Conservation (phyloP, 2,888 invertebrate species). For the Eupithecia abbreviata region DNA sequence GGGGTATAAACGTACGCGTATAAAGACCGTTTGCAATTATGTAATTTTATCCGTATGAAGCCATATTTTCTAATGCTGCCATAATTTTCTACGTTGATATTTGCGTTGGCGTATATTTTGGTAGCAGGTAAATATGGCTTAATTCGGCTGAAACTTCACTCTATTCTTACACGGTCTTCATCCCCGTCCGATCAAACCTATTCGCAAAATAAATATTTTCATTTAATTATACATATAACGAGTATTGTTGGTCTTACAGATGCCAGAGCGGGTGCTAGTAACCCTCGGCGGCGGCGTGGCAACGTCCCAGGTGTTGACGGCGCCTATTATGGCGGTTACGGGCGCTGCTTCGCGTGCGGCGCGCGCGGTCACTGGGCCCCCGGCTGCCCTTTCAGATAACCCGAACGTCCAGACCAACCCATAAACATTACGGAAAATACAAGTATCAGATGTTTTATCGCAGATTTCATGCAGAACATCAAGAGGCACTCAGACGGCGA, state of each 20-base stretch:
- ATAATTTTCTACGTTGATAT: no score
- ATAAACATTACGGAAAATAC: background rate
- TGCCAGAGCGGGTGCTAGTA: constrained; percentile 12
- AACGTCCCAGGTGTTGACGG: constrained; percentile 63
- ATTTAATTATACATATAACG: background rate
- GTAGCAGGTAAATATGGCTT: no score
- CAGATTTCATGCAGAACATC: background rate
- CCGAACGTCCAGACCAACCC: background rate
- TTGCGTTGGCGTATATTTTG: no score
- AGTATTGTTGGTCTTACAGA: constrained; percentile 15
- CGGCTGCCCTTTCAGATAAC: constrained; percentile 66
- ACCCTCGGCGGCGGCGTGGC: constrained; percentile 39
- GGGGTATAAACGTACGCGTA: no score
- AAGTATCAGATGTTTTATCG: background rate
- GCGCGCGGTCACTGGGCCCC: constrained; percentile 80
- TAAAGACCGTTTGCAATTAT: no score
- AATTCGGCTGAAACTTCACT: no score
- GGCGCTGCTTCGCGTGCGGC: constrained; percentile 83
- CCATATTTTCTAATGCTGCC: no score
- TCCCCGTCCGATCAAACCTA: no score
- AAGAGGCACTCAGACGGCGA: background rate
- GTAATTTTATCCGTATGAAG: no score
- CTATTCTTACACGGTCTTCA: no score
- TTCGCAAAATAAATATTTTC: no score
- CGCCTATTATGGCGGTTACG: constrained; percentile 85